Evolutionary conservation across 2,113 vertebrate species (phyloP), one percentile per base, ranked within the genome.

Genomic region (Cephalopholis sonnerati): DNA sequence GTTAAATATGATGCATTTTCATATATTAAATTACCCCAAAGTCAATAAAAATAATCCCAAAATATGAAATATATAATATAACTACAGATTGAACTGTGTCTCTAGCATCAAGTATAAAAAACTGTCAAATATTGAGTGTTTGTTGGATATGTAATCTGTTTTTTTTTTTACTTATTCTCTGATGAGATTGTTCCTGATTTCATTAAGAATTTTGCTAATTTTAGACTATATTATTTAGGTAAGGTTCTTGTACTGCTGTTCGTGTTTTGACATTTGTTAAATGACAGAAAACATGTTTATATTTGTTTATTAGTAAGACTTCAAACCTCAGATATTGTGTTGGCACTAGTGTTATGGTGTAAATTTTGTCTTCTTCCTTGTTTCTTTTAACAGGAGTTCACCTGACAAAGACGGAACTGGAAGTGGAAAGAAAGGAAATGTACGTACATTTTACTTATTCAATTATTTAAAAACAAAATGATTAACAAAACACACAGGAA

Each of bases 401-500:
- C 98, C 98, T 24, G 98, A 98, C 95, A 97, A 96, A 96, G 98
- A 99, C 41, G 97, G 95, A 94, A 95, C 94, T 77, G 98, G 97
- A 96, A 98, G 97, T 96, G 96, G 91, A 54, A 80, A 89, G 89
- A 92, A 83, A 86, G 81, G 80, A 85, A 93, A 44, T 12, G 94
- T 93, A 87, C 5, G 92, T 92, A 62, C 11, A 79, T 39, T 59
- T 66, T 24, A n/a, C 15, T 39, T n/a, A 24, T 71, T 59, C 8
- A 53, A 4, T 44, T 7, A 48, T 36, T 36, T 36, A 36, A 36
- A 36, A 5, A 36, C 32, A 36, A 36, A 5, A 5, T 36, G 32
- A 36, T 36, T 7, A 36, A 36, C 32, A 36, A 36, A 29, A 53
- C 17, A 53, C 17, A 36, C 32, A 36, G 32, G 32, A 36, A n/a